These are phyloP conservation scores for Ramphastos sulfuratus DNA, from an alignment of 2,113 vertebrate genomes.

Conservation along the genomic window DNA sequence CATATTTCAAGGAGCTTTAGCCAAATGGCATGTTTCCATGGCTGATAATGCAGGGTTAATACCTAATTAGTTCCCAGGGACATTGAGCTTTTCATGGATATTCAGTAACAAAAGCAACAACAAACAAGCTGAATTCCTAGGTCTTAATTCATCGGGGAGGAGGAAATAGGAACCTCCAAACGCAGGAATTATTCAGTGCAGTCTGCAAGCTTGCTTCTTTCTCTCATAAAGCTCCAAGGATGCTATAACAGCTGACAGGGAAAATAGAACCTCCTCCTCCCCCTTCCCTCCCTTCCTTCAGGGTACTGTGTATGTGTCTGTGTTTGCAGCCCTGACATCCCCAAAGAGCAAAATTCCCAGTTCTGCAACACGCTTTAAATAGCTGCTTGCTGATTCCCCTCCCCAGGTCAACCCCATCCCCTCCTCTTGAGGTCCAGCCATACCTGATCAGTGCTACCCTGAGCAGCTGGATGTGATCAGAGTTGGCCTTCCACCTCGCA, in stretches of 20 bases:
- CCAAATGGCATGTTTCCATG: conserved; percentile 51
- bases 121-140: conserved; percentile 62
- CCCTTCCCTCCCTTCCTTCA: not conserved
- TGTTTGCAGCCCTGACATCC: conserved; percentile 39
- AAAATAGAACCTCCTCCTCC: conserved; percentile 13
- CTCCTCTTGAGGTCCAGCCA: not conserved
- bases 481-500: conserved; percentile 53
- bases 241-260: conserved; percentile 8
- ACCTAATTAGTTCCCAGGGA: conserved; percentile 71
- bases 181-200: conserved; percentile 3
- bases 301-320: not conserved
- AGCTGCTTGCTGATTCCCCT: not conserved
- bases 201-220: not conserved
- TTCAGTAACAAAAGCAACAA: conserved; percentile 73
- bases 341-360: conserved; percentile 39
- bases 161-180: conserved; percentile 56
- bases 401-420: not conserved
- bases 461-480: conserved; percentile 63
- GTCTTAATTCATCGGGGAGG: conserved; percentile 17
- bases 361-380: conserved; percentile 20
- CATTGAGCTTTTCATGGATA: conserved; percentile 76
- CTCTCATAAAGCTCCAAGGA: conserved; percentile 25
- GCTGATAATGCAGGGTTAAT: conserved; percentile 74
- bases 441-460: conserved; percentile 42
- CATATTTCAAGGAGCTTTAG: conserved; percentile 67